A percentile compares a stretch with the other conserved stretches of the same genome.
These are phyloP conservation scores for Orchesella flavescens DNA, from an alignment of 2,888 invertebrate species.

Conservation along the genomic window DNA sequence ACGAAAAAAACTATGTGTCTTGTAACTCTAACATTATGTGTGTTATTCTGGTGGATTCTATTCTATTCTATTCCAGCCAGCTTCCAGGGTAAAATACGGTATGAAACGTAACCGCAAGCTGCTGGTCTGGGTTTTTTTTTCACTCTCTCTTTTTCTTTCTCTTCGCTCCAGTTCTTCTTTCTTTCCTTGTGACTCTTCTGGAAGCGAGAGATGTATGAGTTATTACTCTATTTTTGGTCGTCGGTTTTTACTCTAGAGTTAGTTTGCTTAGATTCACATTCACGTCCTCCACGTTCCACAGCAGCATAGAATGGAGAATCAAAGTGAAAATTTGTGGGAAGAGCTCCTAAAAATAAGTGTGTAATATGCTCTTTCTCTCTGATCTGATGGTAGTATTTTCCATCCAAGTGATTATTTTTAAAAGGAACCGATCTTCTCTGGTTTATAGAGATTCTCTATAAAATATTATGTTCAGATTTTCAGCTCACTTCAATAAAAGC, in stretches of 20 bases:
- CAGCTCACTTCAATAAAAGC: too few species aligned
- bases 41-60: too few species aligned
- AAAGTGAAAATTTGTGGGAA: conserved; percentile 55
- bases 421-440: conserved; percentile 31
- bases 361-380: conserved; percentile 6
- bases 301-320: too few species aligned
- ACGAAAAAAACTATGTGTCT: not conserved
- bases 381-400: not conserved
- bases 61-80: too few species aligned
- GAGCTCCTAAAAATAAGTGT: conserved; percentile 25
- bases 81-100: conserved; percentile 35
- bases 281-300: not conserved
- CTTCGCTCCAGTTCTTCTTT: conserved; percentile 22
- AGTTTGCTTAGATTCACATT: not conserved
- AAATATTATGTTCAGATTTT: too few species aligned
- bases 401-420: conserved; percentile 53
- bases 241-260: conserved; percentile 15
- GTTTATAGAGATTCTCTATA: too few species aligned
- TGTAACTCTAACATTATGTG: not conserved
- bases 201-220: conserved; percentile 62
- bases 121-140: not conserved
- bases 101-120: conserved; percentile 39
- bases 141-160: not conserved
- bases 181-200: conserved; percentile 41
- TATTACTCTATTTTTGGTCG: conserved; percentile 62